Conservation (phyloP, 1,140 invertebrate genomes). For the Drosophila varians region DNA sequence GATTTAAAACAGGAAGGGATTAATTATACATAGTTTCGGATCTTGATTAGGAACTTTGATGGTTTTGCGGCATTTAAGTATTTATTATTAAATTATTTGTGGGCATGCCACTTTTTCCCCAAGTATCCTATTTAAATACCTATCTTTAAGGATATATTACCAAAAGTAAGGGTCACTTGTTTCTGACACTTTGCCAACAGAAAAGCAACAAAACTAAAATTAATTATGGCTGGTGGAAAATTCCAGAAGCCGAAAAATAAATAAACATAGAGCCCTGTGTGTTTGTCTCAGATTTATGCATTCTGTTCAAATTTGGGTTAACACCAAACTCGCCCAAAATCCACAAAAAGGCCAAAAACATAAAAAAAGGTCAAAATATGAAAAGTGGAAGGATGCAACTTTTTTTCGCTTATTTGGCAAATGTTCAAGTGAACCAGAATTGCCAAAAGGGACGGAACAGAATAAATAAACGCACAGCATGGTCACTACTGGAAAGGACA, state of each 20-base stretch:
- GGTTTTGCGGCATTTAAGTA: too few species aligned
- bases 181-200: not conserved
- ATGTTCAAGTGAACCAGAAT: slow-evolving; percentile 68
- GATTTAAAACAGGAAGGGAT: too few species aligned
- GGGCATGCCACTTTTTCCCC: too few species aligned
- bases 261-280: not conserved
- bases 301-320: slow-evolving; percentile 59
- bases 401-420: slow-evolving; percentile 75
- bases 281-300: slow-evolving; percentile 60
- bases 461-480: slow-evolving; percentile 61
- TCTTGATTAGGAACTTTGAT: too few species aligned
- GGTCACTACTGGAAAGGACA: not conserved
- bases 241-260: not conserved
- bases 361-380: slow-evolving; percentile 34
- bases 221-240: slow-evolving; percentile 40
- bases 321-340: not conserved
- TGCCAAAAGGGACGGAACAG: slow-evolving; percentile 52
- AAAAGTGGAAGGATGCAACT: slow-evolving; percentile 44
- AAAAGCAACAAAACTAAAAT: slow-evolving; percentile 5
- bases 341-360: slow-evolving; percentile 29
- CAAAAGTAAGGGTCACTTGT: not conserved
- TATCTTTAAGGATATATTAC: too few species aligned
- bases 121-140: too few species aligned
- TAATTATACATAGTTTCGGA: too few species aligned
- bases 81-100: too few species aligned